These are phyloP conservation scores for Crotalus viridis DNA, from an alignment of 2,113 vertebrate genomes.

Conservation along the genomic window DNA sequence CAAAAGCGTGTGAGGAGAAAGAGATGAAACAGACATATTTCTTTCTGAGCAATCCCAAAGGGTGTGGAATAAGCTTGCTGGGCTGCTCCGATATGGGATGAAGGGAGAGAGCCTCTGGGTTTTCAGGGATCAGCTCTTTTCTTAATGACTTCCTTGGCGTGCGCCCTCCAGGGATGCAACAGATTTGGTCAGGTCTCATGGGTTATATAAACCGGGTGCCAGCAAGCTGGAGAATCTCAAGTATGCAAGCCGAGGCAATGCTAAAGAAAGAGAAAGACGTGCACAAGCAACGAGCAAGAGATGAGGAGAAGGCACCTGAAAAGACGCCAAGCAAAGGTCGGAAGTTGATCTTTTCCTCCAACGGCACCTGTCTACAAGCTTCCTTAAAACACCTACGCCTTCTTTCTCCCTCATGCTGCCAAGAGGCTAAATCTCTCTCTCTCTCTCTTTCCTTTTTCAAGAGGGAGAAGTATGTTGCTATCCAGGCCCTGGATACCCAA, in stretches of 20 bases:
- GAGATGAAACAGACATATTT: background rate
- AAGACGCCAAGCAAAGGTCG: background rate
- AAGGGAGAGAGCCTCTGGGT: too few species aligned
- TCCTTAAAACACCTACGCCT: background rate
- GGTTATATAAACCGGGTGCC: background rate
- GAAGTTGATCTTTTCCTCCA: background rate
- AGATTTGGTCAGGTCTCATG: background rate
- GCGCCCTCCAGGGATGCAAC: too few species aligned
- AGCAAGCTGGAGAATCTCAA: background rate
- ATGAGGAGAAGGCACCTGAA: rapidly evolving
- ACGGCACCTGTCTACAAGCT: background rate
- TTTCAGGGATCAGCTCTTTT: background rate
- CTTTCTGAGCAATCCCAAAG: background rate
- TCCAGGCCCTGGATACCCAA: background rate
- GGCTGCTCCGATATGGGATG: background rate
- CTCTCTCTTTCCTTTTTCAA: background rate
- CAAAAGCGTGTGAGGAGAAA: background rate
- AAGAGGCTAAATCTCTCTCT: background rate
- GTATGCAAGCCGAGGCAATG: background rate
- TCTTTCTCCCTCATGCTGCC: background rate
- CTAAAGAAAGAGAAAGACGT: background rate
- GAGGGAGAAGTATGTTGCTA: background rate
- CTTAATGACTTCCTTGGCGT: background rate
- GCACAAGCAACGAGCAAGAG: background rate
- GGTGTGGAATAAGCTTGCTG: background rate